Base-by-base conservation (phyloP, 2,113 vertebrate genomes). In the Mugil cephalus region DNA sequence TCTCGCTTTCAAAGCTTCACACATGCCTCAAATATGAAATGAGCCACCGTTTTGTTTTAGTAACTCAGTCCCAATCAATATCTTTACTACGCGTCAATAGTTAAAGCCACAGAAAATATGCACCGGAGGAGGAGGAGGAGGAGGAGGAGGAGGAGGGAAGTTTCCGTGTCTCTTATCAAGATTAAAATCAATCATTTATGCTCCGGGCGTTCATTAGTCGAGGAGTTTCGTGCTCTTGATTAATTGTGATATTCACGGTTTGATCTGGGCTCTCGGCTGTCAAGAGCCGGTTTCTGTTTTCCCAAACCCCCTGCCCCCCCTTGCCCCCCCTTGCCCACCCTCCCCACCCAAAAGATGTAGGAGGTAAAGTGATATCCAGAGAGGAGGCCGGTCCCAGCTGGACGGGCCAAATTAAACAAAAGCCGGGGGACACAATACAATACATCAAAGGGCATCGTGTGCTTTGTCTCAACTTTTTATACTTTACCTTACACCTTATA, bases 391-490 rank as follows among this genome's bases (percentile, higher is more conserved):
- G 21, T 15, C 69, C 53, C 87, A 83, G 67, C 75, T 77, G 58
- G 64, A 63, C 24, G 3, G 45, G 45, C 48, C 51, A 40, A 83
- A 76, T 62, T 59, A 76, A 76, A 82, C 79, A 80, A 84, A 77
- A 66, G 43, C 64, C 17, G 0, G 21, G 24, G 70, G 42, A 77
- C 13, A 52, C 55, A 50, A 45, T 17, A 67, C 69, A 66, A 71
- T 21, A 79, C 79, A 88, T 90, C 84, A 90, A 89, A 88, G 76
- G 17, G 51, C 24, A 54, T 53, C 35, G 19, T 72, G 77, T 52
- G 77, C 75, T 74, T 70, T 65, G 75, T 67, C 54, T 63, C 8
- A 52, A 62, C 69, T 61, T 77, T 45, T 64, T 40, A 21, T 24
- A 24, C 40, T 66, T 61, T 9, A 19, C 39, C 53, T 35, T 14